These are phyloP conservation scores for Pandemis cinnamomeana DNA, from an alignment of 2,888 invertebrate genomes.

Conservation along the genomic window DNA sequence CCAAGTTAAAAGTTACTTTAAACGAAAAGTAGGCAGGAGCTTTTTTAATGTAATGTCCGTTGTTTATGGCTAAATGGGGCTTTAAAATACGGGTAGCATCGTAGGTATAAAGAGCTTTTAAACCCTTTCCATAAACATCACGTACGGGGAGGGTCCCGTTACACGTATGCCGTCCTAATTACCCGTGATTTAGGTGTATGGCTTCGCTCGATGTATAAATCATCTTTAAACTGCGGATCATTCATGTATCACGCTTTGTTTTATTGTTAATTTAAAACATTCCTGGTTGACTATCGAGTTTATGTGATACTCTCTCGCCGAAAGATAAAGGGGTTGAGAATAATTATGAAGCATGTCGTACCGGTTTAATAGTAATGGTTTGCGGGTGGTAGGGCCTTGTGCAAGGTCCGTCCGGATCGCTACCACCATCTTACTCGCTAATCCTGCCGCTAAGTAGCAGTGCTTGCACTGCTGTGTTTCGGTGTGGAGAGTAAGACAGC, in stretches of 20 bases:
- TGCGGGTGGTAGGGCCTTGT: too few species aligned
- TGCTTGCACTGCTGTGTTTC: too few species aligned
- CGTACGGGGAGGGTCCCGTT: constrained; percentile 56
- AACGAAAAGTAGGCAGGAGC: constrained; percentile 14
- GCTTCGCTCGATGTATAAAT: constrained; percentile 45
- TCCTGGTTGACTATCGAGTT: not conserved
- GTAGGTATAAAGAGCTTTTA: constrained; percentile 66
- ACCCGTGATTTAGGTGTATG: constrained; percentile 72
- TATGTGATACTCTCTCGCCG: not conserved
- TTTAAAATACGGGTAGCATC: constrained; percentile 47
- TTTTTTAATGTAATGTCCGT: constrained; percentile 38
- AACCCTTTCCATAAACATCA: constrained; percentile 66
- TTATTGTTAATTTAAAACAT: not conserved
- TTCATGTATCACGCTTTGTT: constrained; percentile 10
- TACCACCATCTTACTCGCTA: too few species aligned
- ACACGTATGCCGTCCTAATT: constrained; percentile 67
- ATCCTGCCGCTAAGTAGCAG: too few species aligned
- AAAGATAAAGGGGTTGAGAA: too few species aligned
- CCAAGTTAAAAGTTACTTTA: constrained; percentile 25
- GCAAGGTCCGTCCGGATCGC: too few species aligned
- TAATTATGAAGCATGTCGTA: too few species aligned
- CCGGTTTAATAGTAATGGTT: too few species aligned
- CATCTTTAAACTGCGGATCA: constrained; percentile 14
- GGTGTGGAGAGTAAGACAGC: too few species aligned
- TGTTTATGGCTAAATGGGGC: constrained; percentile 60